Percentiles rank a stretch among this genome's conserved stretches.
Evolutionary conservation across 2,888 invertebrate species (phyloP).

Genomic region (Rhynchonema sp.): DNA sequence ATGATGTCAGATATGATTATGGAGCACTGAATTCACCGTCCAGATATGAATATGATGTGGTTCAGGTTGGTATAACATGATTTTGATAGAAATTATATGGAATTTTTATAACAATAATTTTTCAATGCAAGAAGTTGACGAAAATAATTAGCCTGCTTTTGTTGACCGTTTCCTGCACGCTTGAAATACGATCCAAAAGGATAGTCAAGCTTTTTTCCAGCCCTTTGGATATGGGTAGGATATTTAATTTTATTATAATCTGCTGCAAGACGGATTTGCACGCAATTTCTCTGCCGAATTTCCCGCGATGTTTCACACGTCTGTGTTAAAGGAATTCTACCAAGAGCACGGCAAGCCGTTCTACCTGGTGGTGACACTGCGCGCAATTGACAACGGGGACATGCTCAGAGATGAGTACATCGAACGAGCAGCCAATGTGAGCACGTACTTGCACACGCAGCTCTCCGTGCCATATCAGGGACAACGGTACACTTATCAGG

Average conservation of each 20-base stretch:
- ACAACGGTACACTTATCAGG: background rate
- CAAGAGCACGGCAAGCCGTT: background rate
- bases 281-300: too few relatives aligned
- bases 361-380: background rate
- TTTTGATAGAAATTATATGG: too few relatives aligned
- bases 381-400: background rate
- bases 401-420: background rate
- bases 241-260: too few relatives aligned
- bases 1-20: conserved; percentile 1
- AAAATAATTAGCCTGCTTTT: too few relatives aligned
- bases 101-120: too few relatives aligned
- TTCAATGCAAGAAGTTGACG: too few relatives aligned
- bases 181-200: too few relatives aligned
- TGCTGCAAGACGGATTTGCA: too few relatives aligned
- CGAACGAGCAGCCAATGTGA: background rate
- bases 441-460: background rate
- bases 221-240: too few relatives aligned
- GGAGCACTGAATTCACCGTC: background rate
- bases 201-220: too few relatives aligned
- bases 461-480: background rate
- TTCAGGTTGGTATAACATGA: background rate
- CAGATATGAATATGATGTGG: background rate
- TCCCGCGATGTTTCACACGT: too few relatives aligned
- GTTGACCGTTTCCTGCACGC: background rate
- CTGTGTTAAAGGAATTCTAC: background rate